Percentiles rank a stretch among this genome's conserved stretches.
Conservation (phyloP, 2,888 invertebrate species). For the Brachylomia viminalis region DNA sequence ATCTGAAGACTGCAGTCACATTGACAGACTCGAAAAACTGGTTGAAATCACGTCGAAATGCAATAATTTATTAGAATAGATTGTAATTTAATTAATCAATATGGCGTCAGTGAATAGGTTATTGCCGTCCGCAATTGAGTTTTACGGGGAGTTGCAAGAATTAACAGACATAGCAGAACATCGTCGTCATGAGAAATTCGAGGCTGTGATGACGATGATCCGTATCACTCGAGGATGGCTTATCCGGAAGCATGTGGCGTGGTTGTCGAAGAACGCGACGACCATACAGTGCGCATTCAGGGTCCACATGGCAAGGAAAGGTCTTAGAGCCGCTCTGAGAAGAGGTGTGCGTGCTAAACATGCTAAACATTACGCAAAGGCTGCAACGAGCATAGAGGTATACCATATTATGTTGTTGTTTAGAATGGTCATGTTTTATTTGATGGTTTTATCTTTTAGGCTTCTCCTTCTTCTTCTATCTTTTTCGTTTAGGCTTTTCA, state of each 20-base stretch:
- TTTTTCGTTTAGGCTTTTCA: background rate
- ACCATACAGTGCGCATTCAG: slow-evolving; percentile 86
- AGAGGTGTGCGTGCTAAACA: slow-evolving; percentile 82
- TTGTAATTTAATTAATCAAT: slow-evolving; percentile 3
- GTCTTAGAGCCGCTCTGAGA: slow-evolving; percentile 78
- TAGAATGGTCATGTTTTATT: background rate
- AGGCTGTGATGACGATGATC: slow-evolving; percentile 80
- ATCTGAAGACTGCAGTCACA: background rate
- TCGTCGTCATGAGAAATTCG: slow-evolving; percentile 74
- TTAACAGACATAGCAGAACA: slow-evolving; percentile 77
- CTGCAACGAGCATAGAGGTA: slow-evolving; percentile 85
- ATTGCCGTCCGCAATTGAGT: slow-evolving; percentile 75
- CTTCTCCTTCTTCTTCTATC: too few species aligned
- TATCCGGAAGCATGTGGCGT: slow-evolving; percentile 82
- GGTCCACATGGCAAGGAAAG: slow-evolving; percentile 78
- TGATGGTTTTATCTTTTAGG: background rate
- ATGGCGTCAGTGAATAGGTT: slow-evolving; percentile 82
- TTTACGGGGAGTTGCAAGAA: slow-evolving; percentile 78
- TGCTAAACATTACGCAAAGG: slow-evolving; percentile 77
- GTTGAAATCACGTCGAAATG: background rate
- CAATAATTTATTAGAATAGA: slow-evolving; percentile 14
- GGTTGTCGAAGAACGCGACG: slow-evolving; percentile 81
- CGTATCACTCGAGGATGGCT: slow-evolving; percentile 81
- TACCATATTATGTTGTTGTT: background rate
- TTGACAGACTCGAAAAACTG: slow-evolving; percentile 27